Conservation (phyloP, 2,113 vertebrate genomes). For the Gadus macrocephalus region DNA sequence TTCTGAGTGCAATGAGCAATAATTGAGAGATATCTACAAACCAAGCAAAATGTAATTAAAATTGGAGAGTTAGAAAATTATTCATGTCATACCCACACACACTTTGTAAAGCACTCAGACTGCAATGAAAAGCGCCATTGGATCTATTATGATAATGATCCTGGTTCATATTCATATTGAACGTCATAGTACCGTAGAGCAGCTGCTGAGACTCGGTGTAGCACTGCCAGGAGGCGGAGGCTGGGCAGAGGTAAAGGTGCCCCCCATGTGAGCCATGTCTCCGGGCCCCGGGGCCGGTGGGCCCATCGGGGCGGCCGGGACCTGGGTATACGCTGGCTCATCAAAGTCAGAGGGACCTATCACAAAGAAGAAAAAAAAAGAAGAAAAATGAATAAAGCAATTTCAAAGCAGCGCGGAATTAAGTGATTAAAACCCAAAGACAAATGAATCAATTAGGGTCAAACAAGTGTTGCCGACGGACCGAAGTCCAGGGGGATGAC, state of each 20-base stretch:
- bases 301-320: slow-evolving; percentile 57
- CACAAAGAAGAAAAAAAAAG: neutral
- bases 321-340: slow-evolving; percentile 70
- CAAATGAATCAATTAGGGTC: too few species aligned
- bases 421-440: neutral
- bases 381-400: neutral
- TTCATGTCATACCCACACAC: neutral
- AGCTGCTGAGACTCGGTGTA: slow-evolving; percentile 87
- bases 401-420: neutral
- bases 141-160: too few species aligned
- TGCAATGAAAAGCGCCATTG: too few species aligned
- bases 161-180: too few species aligned
- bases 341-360: slow-evolving; percentile 78
- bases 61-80: too few species aligned
- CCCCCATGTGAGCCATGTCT: slow-evolving; percentile 63
- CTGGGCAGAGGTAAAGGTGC: slow-evolving; percentile 79
- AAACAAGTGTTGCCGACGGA: slow-evolving; percentile 33
- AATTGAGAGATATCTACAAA: too few species aligned
- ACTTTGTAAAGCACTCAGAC: too few species aligned
- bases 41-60: too few species aligned
- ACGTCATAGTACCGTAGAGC: slow-evolving; percentile 82
- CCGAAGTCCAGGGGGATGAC: slow-evolving; percentile 91
- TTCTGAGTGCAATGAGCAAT: too few species aligned
- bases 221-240: slow-evolving; percentile 70
- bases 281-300: slow-evolving; percentile 43